Evolutionary conservation across 1,140 invertebrate species (phyloP).

Genomic region (Tetragnatha versicolor): DNA sequence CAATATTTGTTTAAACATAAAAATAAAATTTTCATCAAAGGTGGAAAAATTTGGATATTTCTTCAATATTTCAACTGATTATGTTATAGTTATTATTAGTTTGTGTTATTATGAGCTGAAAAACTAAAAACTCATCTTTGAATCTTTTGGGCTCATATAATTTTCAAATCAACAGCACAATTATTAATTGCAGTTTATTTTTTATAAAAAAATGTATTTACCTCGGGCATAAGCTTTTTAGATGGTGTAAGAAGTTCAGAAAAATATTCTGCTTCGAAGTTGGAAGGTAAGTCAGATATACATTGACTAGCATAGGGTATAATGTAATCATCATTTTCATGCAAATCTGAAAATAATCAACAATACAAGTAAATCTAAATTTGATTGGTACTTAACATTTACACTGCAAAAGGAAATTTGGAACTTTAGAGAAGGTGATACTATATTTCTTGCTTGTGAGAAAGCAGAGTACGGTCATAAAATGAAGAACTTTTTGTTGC

Average conservation of each 20-base stretch:
- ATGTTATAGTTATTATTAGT: not conserved
- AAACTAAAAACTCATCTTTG: too few species aligned
- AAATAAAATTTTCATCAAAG: not conserved
- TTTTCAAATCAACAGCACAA: too few species aligned
- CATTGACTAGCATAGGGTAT: not conserved
- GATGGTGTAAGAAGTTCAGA: not conserved
- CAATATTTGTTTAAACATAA: too few species aligned
- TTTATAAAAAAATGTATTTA: not conserved
- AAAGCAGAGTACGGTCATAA: not conserved
- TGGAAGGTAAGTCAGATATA: not conserved
- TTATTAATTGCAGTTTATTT: not conserved
- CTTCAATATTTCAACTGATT: not conserved
- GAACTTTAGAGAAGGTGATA: not conserved
- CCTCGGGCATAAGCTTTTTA: not conserved
- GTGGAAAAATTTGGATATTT: not conserved
- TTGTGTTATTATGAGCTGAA: too few species aligned
- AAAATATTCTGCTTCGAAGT: not conserved
- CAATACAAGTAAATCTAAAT: not conserved
- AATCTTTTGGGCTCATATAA: too few species aligned
- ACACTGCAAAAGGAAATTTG: not conserved
- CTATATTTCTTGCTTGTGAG: not conserved
- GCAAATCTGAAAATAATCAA: not conserved
- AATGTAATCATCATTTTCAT: not conserved
- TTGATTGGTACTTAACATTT: not conserved
- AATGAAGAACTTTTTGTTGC: not conserved